phyloP scores from a whole-genome alignment of 1,140 invertebrate species.

The Drosophila pandora region DNA sequence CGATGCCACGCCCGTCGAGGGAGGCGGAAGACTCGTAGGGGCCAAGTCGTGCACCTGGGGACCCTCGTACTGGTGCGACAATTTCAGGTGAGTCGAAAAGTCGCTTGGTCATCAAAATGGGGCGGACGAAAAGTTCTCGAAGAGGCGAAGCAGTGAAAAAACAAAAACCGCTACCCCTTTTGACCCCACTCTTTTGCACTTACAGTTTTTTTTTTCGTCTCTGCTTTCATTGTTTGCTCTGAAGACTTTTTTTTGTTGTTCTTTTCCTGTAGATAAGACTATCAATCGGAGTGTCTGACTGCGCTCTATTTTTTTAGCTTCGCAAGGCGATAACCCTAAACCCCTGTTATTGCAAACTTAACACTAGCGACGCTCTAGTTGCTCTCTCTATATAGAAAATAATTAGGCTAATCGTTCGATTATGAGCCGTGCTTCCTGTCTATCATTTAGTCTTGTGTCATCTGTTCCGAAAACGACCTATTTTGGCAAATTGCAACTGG shows the following conservation, averaged over 20 bases:
- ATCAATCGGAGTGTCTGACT: constrained; percentile 21
- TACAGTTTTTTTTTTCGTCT: constrained; percentile 1
- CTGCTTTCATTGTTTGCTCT: constrained; percentile 36
- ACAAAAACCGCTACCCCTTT: constrained; percentile 12
- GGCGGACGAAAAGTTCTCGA: constrained; percentile 27
- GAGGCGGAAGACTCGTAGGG: constrained; percentile 84
- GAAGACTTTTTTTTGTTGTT: constrained; percentile 15
- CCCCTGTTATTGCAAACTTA: constrained; percentile 44
- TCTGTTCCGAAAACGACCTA: too few relatives aligned
- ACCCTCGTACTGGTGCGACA: constrained; percentile 93
- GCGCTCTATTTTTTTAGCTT: constrained; percentile 5
- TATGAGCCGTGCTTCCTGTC: not conserved
- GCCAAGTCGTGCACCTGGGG: constrained; percentile 90
- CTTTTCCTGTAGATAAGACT: constrained; percentile 28
- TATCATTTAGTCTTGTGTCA: too few relatives aligned
- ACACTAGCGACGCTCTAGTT: not conserved
- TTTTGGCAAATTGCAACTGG: too few relatives aligned
- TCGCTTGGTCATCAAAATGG: constrained; percentile 31
- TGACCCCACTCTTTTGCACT: constrained; percentile 30
- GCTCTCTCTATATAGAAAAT: not conserved
- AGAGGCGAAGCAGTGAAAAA: constrained; percentile 1
- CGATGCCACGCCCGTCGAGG: constrained; percentile 72
- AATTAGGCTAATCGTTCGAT: not conserved
- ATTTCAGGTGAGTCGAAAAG: constrained; percentile 87
- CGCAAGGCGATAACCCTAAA: constrained; percentile 38